These are phyloP conservation scores for Stramonita haemastoma DNA, from an alignment of 2,888 invertebrate genomes.

Conservation along the genomic window DNA sequence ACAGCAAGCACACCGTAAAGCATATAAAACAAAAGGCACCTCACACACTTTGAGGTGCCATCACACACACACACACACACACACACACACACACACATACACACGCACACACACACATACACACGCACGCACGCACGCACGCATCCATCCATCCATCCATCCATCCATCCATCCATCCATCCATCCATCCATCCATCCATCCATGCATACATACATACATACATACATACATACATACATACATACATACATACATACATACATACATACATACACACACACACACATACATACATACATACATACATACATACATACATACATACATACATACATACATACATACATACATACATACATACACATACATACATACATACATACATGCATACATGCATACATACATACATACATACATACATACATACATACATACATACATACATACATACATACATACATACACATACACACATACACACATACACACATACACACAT, in stretches of 20 bases:
- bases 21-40: no score
- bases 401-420: no score
- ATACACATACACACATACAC: no score
- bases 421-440: not conserved
- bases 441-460: not conserved
- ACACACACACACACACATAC: no score
- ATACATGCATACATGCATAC: not conserved
- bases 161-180: no score
- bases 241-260: not conserved
- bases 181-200: no score
- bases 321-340: constrained; percentile 18
- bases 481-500: no score
- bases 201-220: no score
- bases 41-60: no score
- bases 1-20: no score
- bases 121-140: not conserved
- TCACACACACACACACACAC: no score
- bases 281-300: constrained; percentile 11
- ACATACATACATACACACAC: constrained; percentile 13
- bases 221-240: no score
- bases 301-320: constrained; percentile 12
- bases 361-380: constrained; percentile 3
- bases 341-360: constrained; percentile 15
- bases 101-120: not conserved
- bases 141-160: not conserved